Evolutionary conservation across 2,888 invertebrate genomes (phyloP).

Genomic region (Urechis unicinctus): DNA sequence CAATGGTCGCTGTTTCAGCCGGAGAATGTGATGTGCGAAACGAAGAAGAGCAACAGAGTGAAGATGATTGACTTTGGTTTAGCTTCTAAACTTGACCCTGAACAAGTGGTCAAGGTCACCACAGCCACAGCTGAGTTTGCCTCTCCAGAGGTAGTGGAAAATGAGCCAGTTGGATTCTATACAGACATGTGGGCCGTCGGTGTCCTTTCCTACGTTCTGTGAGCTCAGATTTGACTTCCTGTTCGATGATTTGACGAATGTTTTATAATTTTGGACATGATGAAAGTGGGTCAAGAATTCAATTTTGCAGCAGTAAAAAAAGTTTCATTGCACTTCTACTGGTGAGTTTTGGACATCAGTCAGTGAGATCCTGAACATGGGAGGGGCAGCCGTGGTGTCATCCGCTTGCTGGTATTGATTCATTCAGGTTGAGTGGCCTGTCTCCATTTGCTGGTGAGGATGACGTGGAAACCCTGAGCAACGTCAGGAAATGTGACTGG

Average conservation of each 20-base stretch:
- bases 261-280: no score
- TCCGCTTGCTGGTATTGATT: slow-evolving; percentile 2
- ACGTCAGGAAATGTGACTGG: slow-evolving; percentile 98
- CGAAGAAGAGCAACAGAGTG: slow-evolving; percentile 85
- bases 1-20: no score
- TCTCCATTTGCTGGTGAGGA: slow-evolving; percentile 99
- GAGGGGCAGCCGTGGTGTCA: no score
- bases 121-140: slow-evolving; percentile 99
- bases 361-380: no score
- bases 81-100: slow-evolving; percentile 94
- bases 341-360: no score
- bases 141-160: slow-evolving; percentile 96
- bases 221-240: no score
- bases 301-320: neutral
- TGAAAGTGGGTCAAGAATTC: no score
- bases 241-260: no score
- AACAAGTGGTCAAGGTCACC: slow-evolving; percentile 96
- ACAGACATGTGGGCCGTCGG: slow-evolving; percentile 99
- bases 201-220: slow-evolving; percentile 95
- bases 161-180: slow-evolving; percentile 98
- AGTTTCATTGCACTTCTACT: no score
- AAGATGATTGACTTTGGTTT: slow-evolving; percentile 99
- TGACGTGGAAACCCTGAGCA: slow-evolving; percentile 94
- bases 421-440: slow-evolving; percentile 78
- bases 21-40: slow-evolving; percentile 99